Conservation (phyloP, 1,140 invertebrate genomes). For the Arion vulgaris region DNA sequence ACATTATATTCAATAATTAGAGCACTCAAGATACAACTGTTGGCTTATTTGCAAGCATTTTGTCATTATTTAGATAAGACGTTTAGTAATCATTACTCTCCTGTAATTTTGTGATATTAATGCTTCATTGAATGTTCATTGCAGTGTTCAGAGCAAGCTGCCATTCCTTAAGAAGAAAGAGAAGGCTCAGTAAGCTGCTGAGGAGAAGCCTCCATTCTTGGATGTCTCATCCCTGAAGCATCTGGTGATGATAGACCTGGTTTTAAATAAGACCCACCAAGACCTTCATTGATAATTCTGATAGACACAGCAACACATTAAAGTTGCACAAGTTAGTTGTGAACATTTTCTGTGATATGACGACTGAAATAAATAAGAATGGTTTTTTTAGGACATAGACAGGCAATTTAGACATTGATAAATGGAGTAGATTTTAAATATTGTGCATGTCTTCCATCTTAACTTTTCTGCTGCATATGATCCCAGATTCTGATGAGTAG, state of each 20-base stretch:
- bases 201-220: not conserved
- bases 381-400: not conserved
- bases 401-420: not conserved
- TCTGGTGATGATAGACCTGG: not conserved
- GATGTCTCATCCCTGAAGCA: not conserved
- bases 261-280: not conserved
- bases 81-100: too few relatives aligned
- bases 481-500: not conserved
- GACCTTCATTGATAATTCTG: not conserved
- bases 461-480: not conserved
- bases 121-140: too few relatives aligned
- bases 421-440: not conserved
- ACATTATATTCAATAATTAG: too few relatives aligned
- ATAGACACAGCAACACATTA: not conserved
- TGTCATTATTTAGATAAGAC: too few relatives aligned
- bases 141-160: slow-evolving; percentile 89
- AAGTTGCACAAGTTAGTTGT: not conserved
- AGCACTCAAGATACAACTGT: too few relatives aligned
- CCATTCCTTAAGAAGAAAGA: slow-evolving; percentile 90
- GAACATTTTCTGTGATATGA: not conserved
- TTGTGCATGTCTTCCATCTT: not conserved
- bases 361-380: not conserved
- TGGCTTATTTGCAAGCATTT: too few relatives aligned
- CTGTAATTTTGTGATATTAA: too few relatives aligned
- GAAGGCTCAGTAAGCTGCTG: slow-evolving; percentile 75